These are phyloP conservation scores for Rhegmatorhina hoffmannsi DNA, from an alignment of 2,113 vertebrate genomes.

Conservation along the genomic window DNA sequence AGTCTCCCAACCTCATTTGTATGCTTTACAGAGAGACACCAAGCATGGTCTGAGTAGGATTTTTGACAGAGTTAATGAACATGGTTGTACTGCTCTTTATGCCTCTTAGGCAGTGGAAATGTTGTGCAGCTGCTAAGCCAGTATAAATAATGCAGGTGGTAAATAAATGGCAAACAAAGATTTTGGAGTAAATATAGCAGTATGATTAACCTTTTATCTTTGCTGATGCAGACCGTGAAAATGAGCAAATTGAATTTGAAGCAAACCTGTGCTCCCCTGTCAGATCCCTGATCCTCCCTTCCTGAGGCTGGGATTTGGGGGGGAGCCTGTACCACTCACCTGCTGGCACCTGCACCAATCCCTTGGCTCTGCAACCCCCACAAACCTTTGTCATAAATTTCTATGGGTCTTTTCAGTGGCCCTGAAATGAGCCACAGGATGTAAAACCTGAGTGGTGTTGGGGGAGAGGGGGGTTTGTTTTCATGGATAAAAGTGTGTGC, in stretches of 20 bases:
- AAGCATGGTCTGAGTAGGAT: background rate
- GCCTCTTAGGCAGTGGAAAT: background rate
- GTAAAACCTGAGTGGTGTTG: background rate
- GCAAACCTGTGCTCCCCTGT: background rate
- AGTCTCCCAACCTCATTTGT: background rate
- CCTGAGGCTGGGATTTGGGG: rapidly evolving
- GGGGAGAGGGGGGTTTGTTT: background rate
- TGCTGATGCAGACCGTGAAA: background rate
- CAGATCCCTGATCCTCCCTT: background rate
- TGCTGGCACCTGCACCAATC: background rate
- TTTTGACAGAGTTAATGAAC: background rate
- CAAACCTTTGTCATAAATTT: rapidly evolving
- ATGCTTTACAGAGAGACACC: background rate
- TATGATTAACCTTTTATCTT: background rate
- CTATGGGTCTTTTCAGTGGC: background rate
- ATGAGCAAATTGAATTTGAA: background rate
- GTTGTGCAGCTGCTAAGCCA: background rate
- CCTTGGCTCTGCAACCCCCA: background rate
- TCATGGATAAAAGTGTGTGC: background rate
- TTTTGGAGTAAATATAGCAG: background rate
- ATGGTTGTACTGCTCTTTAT: background rate
- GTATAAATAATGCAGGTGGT: background rate
- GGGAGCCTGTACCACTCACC: rapidly evolving
- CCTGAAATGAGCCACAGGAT: background rate
- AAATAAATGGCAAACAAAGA: background rate